Conservation (phyloP, 1,140 invertebrate genomes). For the Eumaeus atala region DNA sequence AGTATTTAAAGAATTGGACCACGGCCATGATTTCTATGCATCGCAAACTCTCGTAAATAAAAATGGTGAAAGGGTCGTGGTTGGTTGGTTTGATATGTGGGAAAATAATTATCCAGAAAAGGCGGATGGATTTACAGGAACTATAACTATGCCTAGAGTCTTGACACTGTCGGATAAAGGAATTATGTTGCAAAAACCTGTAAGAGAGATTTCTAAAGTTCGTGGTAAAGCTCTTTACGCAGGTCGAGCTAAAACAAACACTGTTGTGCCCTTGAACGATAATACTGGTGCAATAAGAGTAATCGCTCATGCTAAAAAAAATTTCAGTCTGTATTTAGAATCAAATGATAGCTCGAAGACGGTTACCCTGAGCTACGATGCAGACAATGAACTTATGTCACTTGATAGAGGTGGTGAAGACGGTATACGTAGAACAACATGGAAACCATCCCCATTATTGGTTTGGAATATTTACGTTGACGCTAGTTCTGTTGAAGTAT, state of each 20-base stretch:
- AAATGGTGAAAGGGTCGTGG: background rate
- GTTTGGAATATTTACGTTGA: constrained; percentile 5
- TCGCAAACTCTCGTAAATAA: constrained; percentile 8
- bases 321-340: constrained; percentile 2
- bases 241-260: background rate
- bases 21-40: constrained; percentile 6
- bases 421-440: constrained; percentile 1
- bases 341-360: background rate
- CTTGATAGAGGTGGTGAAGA: background rate
- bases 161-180: background rate
- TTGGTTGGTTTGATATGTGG: constrained; percentile 10
- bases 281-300: constrained; percentile 3
- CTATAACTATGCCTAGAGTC: background rate
- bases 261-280: background rate
- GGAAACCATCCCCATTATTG: background rate
- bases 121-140: background rate
- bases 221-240: background rate
- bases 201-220: background rate
- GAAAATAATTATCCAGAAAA: constrained; percentile 8
- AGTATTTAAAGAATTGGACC: background rate
- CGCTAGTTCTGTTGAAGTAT: constrained; percentile 5
- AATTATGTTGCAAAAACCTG: constrained; percentile 7
- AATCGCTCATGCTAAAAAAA: background rate
- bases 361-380: constrained; percentile 1
- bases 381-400: background rate